Evolutionary conservation across 2,888 invertebrate genomes (phyloP), one percentile per base, ranked within the genome.

Genomic region (Aproaerema taeniolella): DNA sequence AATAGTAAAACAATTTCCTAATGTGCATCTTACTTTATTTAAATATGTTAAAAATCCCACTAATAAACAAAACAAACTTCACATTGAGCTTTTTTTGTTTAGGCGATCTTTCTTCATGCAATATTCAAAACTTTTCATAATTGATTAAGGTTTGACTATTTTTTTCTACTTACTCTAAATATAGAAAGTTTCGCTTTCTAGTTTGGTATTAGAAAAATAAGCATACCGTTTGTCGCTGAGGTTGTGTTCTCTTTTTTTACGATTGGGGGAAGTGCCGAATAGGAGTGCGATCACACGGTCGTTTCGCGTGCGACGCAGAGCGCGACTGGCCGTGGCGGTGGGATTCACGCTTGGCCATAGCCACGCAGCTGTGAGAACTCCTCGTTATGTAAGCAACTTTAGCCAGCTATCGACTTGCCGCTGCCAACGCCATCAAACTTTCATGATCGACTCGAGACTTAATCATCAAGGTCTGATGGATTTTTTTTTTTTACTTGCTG

Each of bases 311-410:
- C 66, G 63, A 58, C 61, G 60, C 67, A 51, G 61, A 65, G 53
- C 67, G 64, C 73, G 67, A 81, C 81, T 81, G 77, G 56, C 67
- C 35, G 26, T 11, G 10, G 16, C 61, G 59, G 52, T 53, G 55
- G 31, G 31, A 16, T 50, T 43, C 45, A 38, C 45, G 45, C 40
- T 53, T 47, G 43, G 43, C 48, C 45, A 35, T 16, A 9, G 33
- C 25, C 26, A 10, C 34, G 24, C 35, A 44, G 48, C 35, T 43
- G 48, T 35, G 46, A 37, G 41, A 42, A 34, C 40, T 51, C 44
- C 47, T 45, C 43, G 57, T 65, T 66, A 66, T 57, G 49, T 67
- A 61, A 35, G 35, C 35, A 58, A 50, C 46, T 41, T 45, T 49
- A 47, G 32, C 47, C 46, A 44, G 52, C 54, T 67, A 65, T 61